These are phyloP conservation scores for Oreortyx pictus DNA, from an alignment of 2,797 vertebrate genomes.

Conservation along the genomic window DNA sequence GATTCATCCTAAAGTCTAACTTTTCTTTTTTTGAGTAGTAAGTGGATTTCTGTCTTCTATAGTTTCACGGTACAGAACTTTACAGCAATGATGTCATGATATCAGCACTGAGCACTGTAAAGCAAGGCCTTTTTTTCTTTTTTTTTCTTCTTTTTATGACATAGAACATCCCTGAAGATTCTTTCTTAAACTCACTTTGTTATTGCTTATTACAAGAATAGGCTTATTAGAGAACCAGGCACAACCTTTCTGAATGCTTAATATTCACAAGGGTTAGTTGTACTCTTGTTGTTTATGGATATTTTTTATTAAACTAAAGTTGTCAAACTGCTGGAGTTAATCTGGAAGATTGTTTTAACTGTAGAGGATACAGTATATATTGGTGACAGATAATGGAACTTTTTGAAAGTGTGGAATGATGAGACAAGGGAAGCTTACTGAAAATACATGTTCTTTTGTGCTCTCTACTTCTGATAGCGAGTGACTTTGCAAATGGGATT, in stretches of 20 bases:
- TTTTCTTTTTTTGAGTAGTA: background rate
- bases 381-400: background rate
- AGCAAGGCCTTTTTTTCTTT: background rate
- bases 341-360: conserved; percentile 44
- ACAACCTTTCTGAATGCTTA: background rate
- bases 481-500: background rate
- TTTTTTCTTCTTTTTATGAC: background rate
- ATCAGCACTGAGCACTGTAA: background rate
- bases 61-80: background rate
- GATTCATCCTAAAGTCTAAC: background rate
- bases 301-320: background rate
- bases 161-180: background rate
- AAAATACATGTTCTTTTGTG: background rate
- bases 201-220: background rate
- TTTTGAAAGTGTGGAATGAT: conserved; percentile 13
- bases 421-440: background rate
- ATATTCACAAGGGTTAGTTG: background rate
- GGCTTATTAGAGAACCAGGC: background rate
- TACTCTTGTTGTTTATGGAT: background rate
- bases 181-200: background rate
- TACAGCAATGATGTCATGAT: background rate
- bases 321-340: background rate
- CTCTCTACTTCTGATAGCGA: background rate
- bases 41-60: background rate
- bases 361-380: background rate